Evolutionary conservation across 1,140 invertebrate genomes (phyloP).

Genomic region (Dinoponera quadriceps): DNA sequence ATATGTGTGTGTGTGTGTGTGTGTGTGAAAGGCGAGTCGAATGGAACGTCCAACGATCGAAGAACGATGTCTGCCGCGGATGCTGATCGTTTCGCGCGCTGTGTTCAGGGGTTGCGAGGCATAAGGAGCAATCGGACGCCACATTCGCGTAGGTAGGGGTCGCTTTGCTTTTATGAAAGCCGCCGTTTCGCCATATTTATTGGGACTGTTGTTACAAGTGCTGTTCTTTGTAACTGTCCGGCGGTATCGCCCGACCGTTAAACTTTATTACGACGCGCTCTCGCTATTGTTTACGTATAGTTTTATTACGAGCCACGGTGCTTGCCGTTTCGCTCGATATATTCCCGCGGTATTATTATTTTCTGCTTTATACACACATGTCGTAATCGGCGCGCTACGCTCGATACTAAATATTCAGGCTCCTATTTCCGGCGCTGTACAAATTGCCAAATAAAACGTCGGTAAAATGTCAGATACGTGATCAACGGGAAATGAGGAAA

Average conservation of each 20-base stretch:
- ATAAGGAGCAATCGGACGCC: conserved; percentile 33
- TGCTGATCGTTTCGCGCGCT: conserved; percentile 35
- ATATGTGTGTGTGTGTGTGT: too few relatives aligned
- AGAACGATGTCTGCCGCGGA: conserved; percentile 24
- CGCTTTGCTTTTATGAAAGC: conserved; percentile 12
- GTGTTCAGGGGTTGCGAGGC: not conserved
- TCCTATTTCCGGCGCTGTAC: too few relatives aligned
- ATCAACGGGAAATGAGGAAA: too few relatives aligned
- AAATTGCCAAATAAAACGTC: too few relatives aligned
- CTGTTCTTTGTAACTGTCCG: not conserved
- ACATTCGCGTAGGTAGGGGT: not conserved
- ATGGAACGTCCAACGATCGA: conserved; percentile 17
- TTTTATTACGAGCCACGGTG: not conserved
- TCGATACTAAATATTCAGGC: too few relatives aligned
- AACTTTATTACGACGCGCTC: conserved; percentile 1
- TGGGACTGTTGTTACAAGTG: not conserved
- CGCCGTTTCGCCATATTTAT: conserved; percentile 25
- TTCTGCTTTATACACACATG: too few relatives aligned
- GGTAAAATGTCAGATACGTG: too few relatives aligned
- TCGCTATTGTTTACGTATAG: conserved; percentile 10
- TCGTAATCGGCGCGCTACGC: too few relatives aligned
- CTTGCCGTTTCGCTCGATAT: not conserved
- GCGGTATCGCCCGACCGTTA: conserved; percentile 2
- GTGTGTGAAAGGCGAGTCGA: not conserved
- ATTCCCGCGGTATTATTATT: not conserved